A percentile compares a stretch with the other conserved stretches of the same genome.
phyloP scores from a whole-genome alignment of 2,888 invertebrate genomes.

The Eupithecia subfuscata region DNA sequence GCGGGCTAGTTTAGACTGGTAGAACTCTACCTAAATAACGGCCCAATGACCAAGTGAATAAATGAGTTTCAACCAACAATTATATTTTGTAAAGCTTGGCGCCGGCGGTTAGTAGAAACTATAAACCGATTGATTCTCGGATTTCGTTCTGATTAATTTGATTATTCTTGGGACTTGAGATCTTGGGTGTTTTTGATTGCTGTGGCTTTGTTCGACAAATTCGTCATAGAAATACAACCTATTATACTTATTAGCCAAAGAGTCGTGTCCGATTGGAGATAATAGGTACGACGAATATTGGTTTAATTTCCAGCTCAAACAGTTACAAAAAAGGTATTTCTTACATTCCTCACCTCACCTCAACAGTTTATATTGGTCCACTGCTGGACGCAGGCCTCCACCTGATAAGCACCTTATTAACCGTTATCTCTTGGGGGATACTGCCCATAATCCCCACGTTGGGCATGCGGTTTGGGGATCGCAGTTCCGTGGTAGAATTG shows the following conservation, averaged over 20 bases:
- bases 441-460: too few relatives aligned
- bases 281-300: not conserved
- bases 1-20: too few relatives aligned
- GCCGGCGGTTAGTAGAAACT: conserved; percentile 62
- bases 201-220: not conserved
- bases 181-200: conserved; percentile 4
- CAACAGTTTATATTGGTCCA: too few relatives aligned
- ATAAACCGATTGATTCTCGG: conserved; percentile 57
- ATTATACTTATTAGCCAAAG: not conserved
- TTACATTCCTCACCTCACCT: too few relatives aligned
- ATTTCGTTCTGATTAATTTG: conserved; percentile 46
- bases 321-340: not conserved
- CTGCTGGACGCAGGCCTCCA: too few relatives aligned
- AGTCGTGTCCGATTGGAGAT: conserved; percentile 1
- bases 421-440: too few relatives aligned
- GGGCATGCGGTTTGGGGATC: too few relatives aligned
- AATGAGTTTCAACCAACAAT: conserved; percentile 46
- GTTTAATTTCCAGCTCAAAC: not conserved
- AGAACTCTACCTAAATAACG: not conserved
- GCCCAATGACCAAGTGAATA: not conserved
- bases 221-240: not conserved
- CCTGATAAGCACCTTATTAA: too few relatives aligned
- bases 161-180: conserved; percentile 30
- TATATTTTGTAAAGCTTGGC: conserved; percentile 65
- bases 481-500: too few relatives aligned